phyloP scores from a whole-genome alignment of 2,113 vertebrate species.

The Indicator indicator region DNA sequence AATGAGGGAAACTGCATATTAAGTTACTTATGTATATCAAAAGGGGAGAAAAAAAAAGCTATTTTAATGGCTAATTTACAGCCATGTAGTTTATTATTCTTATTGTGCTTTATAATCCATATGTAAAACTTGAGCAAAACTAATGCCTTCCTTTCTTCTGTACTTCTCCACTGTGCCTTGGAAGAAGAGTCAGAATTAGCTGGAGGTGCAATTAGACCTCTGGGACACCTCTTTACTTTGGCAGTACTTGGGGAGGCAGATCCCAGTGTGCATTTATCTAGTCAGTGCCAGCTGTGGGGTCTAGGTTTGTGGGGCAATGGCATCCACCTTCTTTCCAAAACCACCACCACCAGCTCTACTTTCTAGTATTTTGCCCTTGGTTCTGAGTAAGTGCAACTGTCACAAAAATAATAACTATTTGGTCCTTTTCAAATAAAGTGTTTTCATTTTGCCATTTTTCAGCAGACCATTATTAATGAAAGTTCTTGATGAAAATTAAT shows the following conservation, averaged over 20 bases:
- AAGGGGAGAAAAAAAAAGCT: background rate
- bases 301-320: background rate
- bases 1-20: background rate
- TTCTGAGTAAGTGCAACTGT: background rate
- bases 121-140: background rate
- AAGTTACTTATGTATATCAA: background rate
- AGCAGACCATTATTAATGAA: background rate
- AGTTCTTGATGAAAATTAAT: background rate
- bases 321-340: background rate
- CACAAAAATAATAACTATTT: background rate
- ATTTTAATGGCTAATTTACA: background rate
- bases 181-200: background rate
- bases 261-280: accelerated
- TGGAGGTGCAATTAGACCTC: background rate
- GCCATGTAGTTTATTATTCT: background rate
- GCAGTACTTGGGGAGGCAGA: background rate
- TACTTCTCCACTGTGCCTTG: background rate
- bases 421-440: background rate
- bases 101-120: background rate
- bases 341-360: background rate
- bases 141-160: background rate
- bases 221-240: background rate
- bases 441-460: background rate
- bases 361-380: background rate
- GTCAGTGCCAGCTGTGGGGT: background rate